These are phyloP conservation scores for Tinea trinotella DNA, from an alignment of 2,888 invertebrate genomes.

Conservation along the genomic window DNA sequence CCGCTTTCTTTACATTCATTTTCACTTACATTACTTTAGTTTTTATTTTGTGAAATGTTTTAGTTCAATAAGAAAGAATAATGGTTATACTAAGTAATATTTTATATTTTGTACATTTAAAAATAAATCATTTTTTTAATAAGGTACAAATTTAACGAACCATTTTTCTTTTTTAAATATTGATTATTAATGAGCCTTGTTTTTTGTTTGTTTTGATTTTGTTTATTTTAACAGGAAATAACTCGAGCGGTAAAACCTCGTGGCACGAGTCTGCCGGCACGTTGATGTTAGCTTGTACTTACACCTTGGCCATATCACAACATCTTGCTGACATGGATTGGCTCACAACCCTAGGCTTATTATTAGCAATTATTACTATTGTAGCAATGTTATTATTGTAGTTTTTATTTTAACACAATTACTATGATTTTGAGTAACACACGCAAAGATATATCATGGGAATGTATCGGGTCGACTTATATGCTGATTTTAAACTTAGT, in stretches of 20 bases:
- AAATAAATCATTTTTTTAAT: no score
- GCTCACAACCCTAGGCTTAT: slow-evolving; percentile 80
- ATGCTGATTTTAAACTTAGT: no score
- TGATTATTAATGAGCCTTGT: slow-evolving; percentile 21
- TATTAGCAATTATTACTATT: slow-evolving; percentile 82
- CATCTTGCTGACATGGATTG: slow-evolving; percentile 81
- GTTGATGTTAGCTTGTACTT: slow-evolving; percentile 83
- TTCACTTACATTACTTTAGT: neutral
- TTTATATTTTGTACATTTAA: no score
- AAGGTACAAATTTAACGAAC: no score
- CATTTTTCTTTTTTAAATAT: slow-evolving; percentile 8
- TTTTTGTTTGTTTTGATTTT: slow-evolving; percentile 26
- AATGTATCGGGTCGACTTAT: no score
- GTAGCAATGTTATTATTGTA: slow-evolving; percentile 74
- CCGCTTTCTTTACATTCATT: slow-evolving; percentile 31
- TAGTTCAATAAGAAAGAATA: neutral
- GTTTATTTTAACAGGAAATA: slow-evolving; percentile 58
- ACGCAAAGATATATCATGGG: neutral
- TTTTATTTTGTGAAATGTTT: slow-evolving; percentile 19
- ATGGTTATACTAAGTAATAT: neutral
- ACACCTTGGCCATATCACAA: slow-evolving; percentile 79
- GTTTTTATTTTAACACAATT: neutral
- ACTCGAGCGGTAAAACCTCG: slow-evolving; percentile 59
- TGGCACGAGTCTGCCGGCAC: slow-evolving; percentile 76
- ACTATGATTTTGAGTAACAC: neutral